Conservation (phyloP, 2,797 vertebrate species). For the Phrynocephalus guinanensis region DNA sequence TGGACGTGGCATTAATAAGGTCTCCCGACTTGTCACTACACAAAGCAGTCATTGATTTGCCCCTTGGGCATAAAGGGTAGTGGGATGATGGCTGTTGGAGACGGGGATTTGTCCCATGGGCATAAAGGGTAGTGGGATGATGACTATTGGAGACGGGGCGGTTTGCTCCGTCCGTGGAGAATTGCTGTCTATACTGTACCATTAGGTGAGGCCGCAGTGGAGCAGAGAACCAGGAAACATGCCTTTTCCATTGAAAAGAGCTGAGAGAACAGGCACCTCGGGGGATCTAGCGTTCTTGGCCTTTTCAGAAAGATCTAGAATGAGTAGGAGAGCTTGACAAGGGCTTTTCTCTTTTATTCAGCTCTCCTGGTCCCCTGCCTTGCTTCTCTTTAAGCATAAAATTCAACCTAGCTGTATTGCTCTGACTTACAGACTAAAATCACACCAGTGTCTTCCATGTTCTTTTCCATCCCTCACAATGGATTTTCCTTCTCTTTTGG, state of each 20-base stretch:
- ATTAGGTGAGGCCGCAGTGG: no score
- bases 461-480: no score
- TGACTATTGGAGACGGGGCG: no score
- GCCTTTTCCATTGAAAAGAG: background rate
- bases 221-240: background rate
- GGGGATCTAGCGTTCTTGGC: background rate
- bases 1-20: conserved; percentile 32
- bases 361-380: no score
- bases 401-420: background rate
- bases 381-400: background rate
- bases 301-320: background rate
- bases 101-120: background rate
- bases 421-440: background rate
- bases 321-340: background rate
- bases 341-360: background rate
- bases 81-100: background rate
- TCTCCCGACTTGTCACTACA: background rate
- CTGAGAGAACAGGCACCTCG: no score
- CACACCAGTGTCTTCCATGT: background rate
- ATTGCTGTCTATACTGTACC: no score
- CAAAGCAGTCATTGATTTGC: background rate
- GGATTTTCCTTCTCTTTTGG: no score
- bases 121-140: no score
- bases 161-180: no score
- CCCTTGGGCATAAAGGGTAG: background rate